Conservation (phyloP, 2,113 vertebrate genomes). For the Oncorhynchus keta region DNA sequence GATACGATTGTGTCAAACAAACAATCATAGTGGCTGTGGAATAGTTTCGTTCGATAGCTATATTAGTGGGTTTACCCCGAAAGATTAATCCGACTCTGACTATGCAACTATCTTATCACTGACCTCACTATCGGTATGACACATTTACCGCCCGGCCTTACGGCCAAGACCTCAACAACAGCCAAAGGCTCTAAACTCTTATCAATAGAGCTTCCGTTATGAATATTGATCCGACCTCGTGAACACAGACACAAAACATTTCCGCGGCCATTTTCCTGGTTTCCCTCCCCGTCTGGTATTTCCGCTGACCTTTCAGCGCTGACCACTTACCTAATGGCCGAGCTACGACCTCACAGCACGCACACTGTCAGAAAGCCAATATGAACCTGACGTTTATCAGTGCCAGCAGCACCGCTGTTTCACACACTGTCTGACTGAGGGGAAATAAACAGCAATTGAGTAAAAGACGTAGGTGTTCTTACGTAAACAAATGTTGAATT, state of each 20-base stretch:
- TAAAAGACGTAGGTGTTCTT: background rate
- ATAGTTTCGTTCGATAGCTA: too few relatives aligned
- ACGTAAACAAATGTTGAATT: background rate
- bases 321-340: conserved; percentile 66
- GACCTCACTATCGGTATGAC: too few relatives aligned
- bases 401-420: background rate
- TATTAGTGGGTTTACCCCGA: too few relatives aligned
- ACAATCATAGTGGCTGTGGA: too few relatives aligned
- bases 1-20: too few relatives aligned
- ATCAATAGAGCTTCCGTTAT: conserved; percentile 35
- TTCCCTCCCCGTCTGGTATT: conserved; percentile 50
- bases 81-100: too few relatives aligned
- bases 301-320: conserved; percentile 62
- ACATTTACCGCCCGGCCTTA: background rate
- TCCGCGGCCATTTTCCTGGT: conserved; percentile 43
- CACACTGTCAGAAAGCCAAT: background rate
- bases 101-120: too few relatives aligned
- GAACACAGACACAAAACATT: conserved; percentile 33
- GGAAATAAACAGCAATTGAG: background rate
- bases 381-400: background rate
- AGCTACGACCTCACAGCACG: background rate
- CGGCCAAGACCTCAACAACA: background rate
- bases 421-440: too few relatives aligned
- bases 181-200: background rate
- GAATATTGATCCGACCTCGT: conserved; percentile 62